These are phyloP conservation scores for Xenentodon cancila DNA, from an alignment of 2,797 vertebrate species.

Conservation along the genomic window DNA sequence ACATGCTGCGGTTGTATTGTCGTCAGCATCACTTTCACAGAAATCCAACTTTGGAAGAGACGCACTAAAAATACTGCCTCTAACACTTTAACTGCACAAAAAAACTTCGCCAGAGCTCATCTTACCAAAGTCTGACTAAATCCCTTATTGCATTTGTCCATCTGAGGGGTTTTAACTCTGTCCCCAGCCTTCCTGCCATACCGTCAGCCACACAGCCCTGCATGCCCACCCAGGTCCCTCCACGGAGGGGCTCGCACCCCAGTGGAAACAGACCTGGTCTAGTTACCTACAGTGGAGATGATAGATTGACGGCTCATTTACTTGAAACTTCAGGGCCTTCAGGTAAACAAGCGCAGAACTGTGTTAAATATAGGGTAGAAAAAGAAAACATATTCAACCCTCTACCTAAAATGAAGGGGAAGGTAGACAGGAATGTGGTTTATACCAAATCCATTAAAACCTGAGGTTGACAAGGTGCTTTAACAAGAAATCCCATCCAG, in stretches of 20 bases:
- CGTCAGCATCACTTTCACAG: no score
- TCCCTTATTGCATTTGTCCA: constrained; percentile 14
- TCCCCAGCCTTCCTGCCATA: constrained; percentile 1
- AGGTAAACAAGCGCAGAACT: constrained; percentile 73
- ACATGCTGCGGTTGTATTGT: no score
- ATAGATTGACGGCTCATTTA: constrained; percentile 79
- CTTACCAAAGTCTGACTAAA: neutral
- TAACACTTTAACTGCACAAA: no score
- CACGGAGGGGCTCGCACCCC: constrained; percentile 38
- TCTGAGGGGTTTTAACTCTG: neutral
- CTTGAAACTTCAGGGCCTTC: constrained; percentile 64
- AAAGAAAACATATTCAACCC: constrained; percentile 60
- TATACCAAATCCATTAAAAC: constrained; percentile 45
- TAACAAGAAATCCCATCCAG: constrained; percentile 20
- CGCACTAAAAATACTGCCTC: no score
- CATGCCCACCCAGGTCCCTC: constrained; percentile 56
- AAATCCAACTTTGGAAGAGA: no score
- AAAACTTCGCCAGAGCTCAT: no score
- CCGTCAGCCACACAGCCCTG: neutral
- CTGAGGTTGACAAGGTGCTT: constrained; percentile 33
- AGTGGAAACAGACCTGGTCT: constrained; percentile 73
- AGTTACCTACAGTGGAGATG: constrained; percentile 75
- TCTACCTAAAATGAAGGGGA: constrained; percentile 26
- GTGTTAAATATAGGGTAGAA: constrained; percentile 61
- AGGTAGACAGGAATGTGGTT: constrained; percentile 45